phyloP scores from a whole-genome alignment of 2,113 vertebrate species.

The Pseudopipra pipra region DNA sequence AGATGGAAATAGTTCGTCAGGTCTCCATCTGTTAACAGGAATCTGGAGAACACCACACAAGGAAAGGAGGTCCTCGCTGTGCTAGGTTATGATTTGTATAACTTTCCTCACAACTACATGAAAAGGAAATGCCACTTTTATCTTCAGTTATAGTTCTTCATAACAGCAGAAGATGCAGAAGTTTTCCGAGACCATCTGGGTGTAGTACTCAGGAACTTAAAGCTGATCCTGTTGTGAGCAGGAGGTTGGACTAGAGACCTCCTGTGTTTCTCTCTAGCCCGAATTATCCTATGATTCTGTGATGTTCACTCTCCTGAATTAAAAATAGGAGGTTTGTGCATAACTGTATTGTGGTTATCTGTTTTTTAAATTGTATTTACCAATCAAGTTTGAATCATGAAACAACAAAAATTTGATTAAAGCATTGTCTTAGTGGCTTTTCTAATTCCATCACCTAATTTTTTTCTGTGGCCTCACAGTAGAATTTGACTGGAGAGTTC shows the following conservation, averaged over 20 bases:
- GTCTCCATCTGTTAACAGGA: not conserved
- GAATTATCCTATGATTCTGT: not conserved
- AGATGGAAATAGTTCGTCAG: not conserved
- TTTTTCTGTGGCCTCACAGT: not conserved
- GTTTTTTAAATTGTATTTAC: not conserved
- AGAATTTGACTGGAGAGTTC: not conserved
- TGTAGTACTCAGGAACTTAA: not conserved
- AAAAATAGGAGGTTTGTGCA: not conserved
- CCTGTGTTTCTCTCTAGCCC: not conserved
- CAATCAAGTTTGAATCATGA: not conserved
- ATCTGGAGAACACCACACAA: not conserved
- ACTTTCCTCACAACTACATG: not conserved
- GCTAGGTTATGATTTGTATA: not conserved
- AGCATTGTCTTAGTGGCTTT: not conserved
- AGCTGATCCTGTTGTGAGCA: not conserved
- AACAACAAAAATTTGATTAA: not conserved
- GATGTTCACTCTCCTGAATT: not conserved
- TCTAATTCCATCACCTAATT: not conserved
- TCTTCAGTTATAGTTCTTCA: not conserved
- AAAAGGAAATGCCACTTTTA: not conserved
- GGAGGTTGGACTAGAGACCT: not conserved
- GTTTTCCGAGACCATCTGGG: not conserved
- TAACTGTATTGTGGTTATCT: not conserved
- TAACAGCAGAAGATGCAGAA: not conserved
- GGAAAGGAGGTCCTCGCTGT: not conserved